Evolutionary conservation across 2,888 invertebrate species (phyloP), one percentile per base, ranked within the genome.

Genomic region (Drosophila nigricruria): DNA sequence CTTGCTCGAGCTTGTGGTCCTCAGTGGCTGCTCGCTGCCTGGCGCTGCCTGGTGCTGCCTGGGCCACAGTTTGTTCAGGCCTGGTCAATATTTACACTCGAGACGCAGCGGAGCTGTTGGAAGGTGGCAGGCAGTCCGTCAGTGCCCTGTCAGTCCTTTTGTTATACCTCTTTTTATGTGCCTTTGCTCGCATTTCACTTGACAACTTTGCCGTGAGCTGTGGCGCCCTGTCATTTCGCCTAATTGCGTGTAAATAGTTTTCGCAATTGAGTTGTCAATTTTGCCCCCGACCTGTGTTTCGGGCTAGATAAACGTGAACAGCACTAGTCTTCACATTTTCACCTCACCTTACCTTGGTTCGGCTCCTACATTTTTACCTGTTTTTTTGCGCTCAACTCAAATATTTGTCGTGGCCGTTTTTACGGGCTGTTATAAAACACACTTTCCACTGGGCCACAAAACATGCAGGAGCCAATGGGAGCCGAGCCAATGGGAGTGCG

Each of bases 211-310:
- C 76, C 73, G 70, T 63, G 45, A 38, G 73, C 73, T 54, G 50
- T 56, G 49, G 53, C 62, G 43, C 40, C 61, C 70, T 47, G 73
- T 67, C 85, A 65, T 77, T 82, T 75, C 81, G 66, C 79, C 78
- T 86, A 86, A 86, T 87, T 81, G 87, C 81, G 75, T 86, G 85
- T 80, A 86, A 87, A 86, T 87, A 87, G 87, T 80, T 82, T 82
- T 83, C 80, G 71, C 78, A 86, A 86, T 86, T 87, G 87, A 86
- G 87, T 87, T 87, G 85, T 80, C 87, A 86, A 85, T 79, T 79
- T 82, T 73, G 36, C 36, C 23, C 58, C 27, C 53, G 43, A 68
- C 73, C 59, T 64, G 76, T 70, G 59, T 50, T 52, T 30, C 20
- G 42, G 12, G 14, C 52, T 60, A 52, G 66, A 38, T 64, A 53